Conservation (phyloP, 2,888 invertebrate genomes). For the Rugalucina vietnamica region DNA sequence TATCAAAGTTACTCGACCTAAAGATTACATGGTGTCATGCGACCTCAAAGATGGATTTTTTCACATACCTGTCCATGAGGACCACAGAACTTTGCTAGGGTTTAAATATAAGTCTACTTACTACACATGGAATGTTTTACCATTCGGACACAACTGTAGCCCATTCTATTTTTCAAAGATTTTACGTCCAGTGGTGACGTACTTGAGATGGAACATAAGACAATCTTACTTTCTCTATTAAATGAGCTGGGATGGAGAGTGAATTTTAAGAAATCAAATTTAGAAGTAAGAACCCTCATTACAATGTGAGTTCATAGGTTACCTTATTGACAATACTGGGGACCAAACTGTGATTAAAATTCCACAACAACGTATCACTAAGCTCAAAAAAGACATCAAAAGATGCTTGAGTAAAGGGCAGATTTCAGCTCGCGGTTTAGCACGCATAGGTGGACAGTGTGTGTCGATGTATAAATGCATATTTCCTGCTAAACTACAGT, state of each 20-base stretch:
- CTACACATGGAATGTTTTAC: constrained; percentile 25
- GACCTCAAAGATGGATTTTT: constrained; percentile 35
- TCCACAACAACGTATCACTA: neutral
- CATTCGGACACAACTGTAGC: constrained; percentile 27
- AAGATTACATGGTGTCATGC: constrained; percentile 20
- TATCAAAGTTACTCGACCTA: constrained; percentile 5
- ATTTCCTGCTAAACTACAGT: neutral
- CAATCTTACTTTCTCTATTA: neutral
- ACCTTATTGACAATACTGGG: constrained; percentile 9
- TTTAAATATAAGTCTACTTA: constrained; percentile 12
- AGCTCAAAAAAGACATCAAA: constrained; percentile 1
- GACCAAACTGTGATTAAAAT: neutral
- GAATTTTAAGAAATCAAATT: constrained; percentile 5
- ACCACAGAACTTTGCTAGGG: constrained; percentile 16
- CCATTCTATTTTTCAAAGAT: constrained; percentile 28
- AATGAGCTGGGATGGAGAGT: neutral
- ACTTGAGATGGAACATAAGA: neutral
- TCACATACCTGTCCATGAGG: constrained; percentile 34
- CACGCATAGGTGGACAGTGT: neutral
- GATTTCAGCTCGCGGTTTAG: neutral
- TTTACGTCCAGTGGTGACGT: constrained; percentile 23
- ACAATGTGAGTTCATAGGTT: constrained; percentile 6
- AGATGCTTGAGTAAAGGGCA: neutral
- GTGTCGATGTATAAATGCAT: neutral
- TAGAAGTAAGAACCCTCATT: constrained; percentile 5